Evolutionary conservation across 2,888 invertebrate species (phyloP).

Genomic region (Taphrorychus bicolor): DNA sequence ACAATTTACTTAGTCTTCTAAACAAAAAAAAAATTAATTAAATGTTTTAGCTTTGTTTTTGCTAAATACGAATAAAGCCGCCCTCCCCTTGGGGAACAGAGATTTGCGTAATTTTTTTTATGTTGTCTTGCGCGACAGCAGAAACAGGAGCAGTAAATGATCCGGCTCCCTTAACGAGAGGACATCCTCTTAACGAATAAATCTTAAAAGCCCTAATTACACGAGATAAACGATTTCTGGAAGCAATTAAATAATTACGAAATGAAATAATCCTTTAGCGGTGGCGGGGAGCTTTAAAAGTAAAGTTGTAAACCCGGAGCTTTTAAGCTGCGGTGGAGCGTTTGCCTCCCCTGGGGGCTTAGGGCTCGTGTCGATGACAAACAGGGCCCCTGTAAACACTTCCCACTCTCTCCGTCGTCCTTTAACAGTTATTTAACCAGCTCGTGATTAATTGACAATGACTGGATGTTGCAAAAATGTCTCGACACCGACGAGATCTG

Average conservation of each 20-base stretch:
- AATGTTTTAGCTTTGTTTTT: conserved; percentile 14
- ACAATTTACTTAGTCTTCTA: too few species aligned
- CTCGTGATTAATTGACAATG: neutral
- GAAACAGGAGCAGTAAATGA: neutral
- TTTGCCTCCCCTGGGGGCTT: conserved; percentile 15
- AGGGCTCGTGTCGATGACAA: conserved; percentile 28
- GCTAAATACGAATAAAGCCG: conserved; percentile 17
- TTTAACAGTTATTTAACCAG: neutral
- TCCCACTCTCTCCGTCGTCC: neutral
- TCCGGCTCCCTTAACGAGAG: neutral
- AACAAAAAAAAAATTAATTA: too few species aligned
- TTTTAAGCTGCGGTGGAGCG: conserved; percentile 25
- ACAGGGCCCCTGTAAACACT: neutral
- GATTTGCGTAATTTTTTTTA: conserved; percentile 7
- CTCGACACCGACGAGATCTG: neutral
- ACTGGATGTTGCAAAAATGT: neutral
- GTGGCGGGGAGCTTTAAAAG: neutral
- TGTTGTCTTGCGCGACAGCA: neutral
- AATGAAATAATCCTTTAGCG: neutral
- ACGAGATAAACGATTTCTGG: neutral
- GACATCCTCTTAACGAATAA: neutral
- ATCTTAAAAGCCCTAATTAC: neutral
- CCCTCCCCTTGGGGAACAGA: neutral
- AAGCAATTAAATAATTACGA: conserved; percentile 6
- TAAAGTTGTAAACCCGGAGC: conserved; percentile 17